Conservation (phyloP, 2,797 vertebrate genomes). For the Eremophila alpestris region DNA sequence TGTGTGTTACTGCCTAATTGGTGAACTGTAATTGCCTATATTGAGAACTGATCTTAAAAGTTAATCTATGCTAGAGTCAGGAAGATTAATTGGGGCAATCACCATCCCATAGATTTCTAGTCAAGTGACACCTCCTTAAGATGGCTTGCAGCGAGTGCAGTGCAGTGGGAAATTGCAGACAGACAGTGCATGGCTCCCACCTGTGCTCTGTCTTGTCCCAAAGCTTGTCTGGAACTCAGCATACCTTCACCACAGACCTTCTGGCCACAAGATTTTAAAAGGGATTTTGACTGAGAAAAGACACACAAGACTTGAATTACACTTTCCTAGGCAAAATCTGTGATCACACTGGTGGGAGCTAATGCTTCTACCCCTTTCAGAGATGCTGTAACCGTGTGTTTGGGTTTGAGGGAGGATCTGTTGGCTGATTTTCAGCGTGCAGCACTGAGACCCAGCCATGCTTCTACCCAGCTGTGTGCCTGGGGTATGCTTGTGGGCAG, state of each 20-base stretch:
- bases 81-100: slow-evolving; percentile 39
- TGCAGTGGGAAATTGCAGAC: rapidly evolving
- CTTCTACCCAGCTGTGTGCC: not conserved
- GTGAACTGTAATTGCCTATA: slow-evolving; percentile 29
- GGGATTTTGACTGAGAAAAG: not conserved
- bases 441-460: rapidly evolving
- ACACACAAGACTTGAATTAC: not conserved
- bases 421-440: not conserved
- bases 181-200: not conserved
- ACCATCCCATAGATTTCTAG: slow-evolving; percentile 24
- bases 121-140: not conserved
- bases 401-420: not conserved
- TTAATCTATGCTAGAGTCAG: slow-evolving; percentile 41
- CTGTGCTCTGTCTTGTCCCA: not conserved
- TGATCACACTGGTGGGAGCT: not conserved
- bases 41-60: slow-evolving; percentile 48
- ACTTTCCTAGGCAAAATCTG: not conserved
- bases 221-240: not conserved
- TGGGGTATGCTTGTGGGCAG: rapidly evolving
- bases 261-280: not conserved
- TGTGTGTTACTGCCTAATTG: slow-evolving; percentile 54
- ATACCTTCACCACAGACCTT: not conserved
- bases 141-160: not conserved
- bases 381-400: not conserved
- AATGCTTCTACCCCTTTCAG: not conserved